Base-by-base conservation (phyloP, 2,888 invertebrate genomes). In the Scrobipalpa atriplicella region DNA sequence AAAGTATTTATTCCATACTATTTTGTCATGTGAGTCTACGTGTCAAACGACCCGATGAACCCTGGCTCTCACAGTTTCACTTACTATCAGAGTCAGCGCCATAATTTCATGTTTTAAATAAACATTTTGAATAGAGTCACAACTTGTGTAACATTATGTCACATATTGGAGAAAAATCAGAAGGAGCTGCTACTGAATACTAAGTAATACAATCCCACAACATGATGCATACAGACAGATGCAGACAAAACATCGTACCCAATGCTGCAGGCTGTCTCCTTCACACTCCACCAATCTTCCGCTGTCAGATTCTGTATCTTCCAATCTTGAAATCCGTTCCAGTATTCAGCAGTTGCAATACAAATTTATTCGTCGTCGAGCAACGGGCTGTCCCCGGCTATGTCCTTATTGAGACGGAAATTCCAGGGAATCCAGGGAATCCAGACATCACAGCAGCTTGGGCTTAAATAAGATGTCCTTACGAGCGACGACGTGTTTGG, bases 391-490 rank as follows among this genome's bases (percentile, higher is more conserved):
- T 63, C 16, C 51, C 52, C 63, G 51, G 52, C 75, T 16, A 58
- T 58, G 36, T 58, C 16, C 58, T 36, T 58, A 82, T 82, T 75
- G 77, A 74, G 52, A 79, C 71, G 74, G 75, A 76, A 77, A 79
- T 76, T 76, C 73, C 65, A 71, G 74, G 70, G 78, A 81, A 82
- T 82, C 80, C 78, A 72, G 72, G 70, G 78, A 81, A 82, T 83
- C 80, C 78, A 72, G 72, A 78, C 82, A 83, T 78, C 79, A 81
- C 80, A 80, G 80, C 78, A 76, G 78, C 83, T 82, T 81, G 81
- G 80, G 79, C 81, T 85, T 81, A 84, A 85, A 85, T 85, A 84
- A 86, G 82, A 85, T 83, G 85, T 84, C 82, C 81, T 78, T 76
- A 68, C 71, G 47, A 77, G 80, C 16, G 75, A 77, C 77, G 76